Evolutionary conservation across 92 coral and sea anemone species (phyloP), one percentile per base, ranked within the genome.

Genomic region (Blastomussa wellsi): DNA sequence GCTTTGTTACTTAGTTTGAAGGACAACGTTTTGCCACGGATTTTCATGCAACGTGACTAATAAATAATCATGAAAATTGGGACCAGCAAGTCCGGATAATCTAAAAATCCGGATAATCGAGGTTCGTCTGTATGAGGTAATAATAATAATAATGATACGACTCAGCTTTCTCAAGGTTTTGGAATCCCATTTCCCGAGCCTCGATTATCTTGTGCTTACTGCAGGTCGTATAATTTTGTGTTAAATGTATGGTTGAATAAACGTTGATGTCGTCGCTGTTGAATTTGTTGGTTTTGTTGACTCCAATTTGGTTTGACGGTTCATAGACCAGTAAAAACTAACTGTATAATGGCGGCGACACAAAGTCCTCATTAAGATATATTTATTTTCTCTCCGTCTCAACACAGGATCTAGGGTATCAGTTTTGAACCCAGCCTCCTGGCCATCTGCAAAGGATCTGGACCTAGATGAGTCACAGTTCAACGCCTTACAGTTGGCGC

Each of bases 391-490:
- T 12, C 35, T 70, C n/a, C 1, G 55, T 26, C 13, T 29, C 2
- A 5, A 15, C 36, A 32, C 57, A 83, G 92, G 87, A 26, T 62
- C 42, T 24, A 31, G 51, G 0, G 94, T 92, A 7, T 77, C 83
- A 17, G 90, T 94, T 35, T 86, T 95, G 37, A 85, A 90, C 55
- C 70, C 79, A 42, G n/a, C 86, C 60, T 86, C 92, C 36, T 95
- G 98, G 98, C 98, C 98, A 59, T 81, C 86, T 49, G 97, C 95
- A 28, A 82, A 89, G 26, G 94, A 90, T 47, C 84, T 95, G 79
- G 87, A 85, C 9, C 88, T 95, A 26, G 98, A 96, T 53, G 84
- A 87, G 0, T 96, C 98, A 52, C 98, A 94, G 72, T 78, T 90
- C 47, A 82, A 92, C 29, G 97, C 98, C 41, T 89, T 95, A 37